These are phyloP conservation scores for Acanthococcus lagerstroemiae DNA, from an alignment of 2,888 invertebrate species.

Conservation along the genomic window DNA sequence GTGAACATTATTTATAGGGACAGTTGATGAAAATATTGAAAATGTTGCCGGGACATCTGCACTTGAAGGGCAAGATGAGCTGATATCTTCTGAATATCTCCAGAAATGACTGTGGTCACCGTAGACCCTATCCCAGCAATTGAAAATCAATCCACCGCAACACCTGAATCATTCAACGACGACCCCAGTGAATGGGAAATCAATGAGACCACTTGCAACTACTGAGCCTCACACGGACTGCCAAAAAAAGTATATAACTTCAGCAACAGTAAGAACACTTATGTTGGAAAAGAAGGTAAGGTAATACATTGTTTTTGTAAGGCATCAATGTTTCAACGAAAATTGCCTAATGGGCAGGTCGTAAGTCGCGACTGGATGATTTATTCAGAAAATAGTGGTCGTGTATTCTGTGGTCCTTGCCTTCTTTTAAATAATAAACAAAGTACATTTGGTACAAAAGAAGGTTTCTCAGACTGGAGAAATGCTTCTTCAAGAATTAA, in stretches of 20 bases:
- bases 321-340: constrained; percentile 2
- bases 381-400: constrained; percentile 27
- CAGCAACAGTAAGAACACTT: background rate
- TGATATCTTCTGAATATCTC: background rate
- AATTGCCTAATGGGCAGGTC: constrained; percentile 15
- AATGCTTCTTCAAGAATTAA: constrained; percentile 8
- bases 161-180: background rate
- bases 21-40: background rate
- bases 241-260: constrained; percentile 9
- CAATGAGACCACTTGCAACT: constrained; percentile 3
- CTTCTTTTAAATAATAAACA: constrained; percentile 11
- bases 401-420: constrained; percentile 21
- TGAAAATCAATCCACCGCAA: background rate
- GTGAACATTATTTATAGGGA: background rate
- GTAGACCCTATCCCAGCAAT: too few relatives aligned
- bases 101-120: background rate
- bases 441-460: constrained; percentile 15
- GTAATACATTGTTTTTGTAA: constrained; percentile 6
- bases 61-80: background rate
- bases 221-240: background rate
- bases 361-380: constrained; percentile 23
- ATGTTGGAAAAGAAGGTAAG: background rate
- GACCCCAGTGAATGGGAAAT: constrained; percentile 34
- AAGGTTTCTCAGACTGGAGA: constrained; percentile 26
- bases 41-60: background rate